phyloP scores from a whole-genome alignment of 2,888 invertebrate species.

The Patella depressa region DNA sequence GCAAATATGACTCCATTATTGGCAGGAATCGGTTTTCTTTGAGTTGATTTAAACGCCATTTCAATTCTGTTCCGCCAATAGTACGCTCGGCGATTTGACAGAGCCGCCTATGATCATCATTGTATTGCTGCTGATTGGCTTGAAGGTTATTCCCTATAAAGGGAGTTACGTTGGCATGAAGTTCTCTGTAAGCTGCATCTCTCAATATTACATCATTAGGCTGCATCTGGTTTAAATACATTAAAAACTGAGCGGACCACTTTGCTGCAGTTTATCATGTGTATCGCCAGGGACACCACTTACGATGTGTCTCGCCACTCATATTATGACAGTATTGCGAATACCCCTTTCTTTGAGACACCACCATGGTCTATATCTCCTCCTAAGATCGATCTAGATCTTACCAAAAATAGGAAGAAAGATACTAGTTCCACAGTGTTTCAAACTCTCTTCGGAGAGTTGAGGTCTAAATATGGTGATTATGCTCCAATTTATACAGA shows the following conservation, averaged over 20 bases:
- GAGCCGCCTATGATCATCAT: neutral
- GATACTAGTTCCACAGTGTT: too few relatives aligned
- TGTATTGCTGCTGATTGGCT: neutral
- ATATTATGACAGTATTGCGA: too few relatives aligned
- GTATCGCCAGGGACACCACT: neutral
- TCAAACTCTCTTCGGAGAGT: too few relatives aligned
- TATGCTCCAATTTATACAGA: too few relatives aligned
- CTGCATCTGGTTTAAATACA: neutral
- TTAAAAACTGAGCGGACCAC: neutral
- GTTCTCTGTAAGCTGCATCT: neutral
- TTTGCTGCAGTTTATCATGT: neutral
- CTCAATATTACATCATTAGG: neutral
- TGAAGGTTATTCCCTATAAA: neutral
- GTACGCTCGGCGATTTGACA: neutral
- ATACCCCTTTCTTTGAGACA: too few relatives aligned
- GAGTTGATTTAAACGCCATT: neutral
- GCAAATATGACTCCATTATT: neutral
- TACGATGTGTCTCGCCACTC: neutral
- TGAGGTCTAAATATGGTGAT: too few relatives aligned
- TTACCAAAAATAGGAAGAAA: too few relatives aligned
- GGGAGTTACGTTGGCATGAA: neutral
- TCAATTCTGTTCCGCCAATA: neutral
- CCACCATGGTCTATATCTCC: too few relatives aligned
- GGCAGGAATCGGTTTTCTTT: neutral
- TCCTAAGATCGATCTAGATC: too few relatives aligned